phyloP scores from a whole-genome alignment of 2,888 invertebrate genomes.

The Stenolophus ochropezus region DNA sequence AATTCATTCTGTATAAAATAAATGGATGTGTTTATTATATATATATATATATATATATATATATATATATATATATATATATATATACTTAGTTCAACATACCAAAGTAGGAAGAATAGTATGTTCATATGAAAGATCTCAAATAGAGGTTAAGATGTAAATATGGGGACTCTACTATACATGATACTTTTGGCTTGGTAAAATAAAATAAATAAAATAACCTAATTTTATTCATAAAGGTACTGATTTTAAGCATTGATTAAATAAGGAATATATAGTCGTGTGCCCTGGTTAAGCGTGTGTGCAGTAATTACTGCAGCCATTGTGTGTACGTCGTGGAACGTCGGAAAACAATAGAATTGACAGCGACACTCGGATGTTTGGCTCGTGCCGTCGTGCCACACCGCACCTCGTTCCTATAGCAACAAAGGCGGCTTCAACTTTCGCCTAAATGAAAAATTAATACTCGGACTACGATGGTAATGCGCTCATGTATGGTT shows the following conservation, averaged over 20 bases:
- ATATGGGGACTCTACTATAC: no score
- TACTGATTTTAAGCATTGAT: background rate
- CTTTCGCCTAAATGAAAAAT: conserved; percentile 54
- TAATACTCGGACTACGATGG: conserved; percentile 12
- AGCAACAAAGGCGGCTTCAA: conserved; percentile 44
- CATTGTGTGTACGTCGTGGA: conserved; percentile 45
- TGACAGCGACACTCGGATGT: conserved; percentile 53
- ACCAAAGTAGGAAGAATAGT: no score
- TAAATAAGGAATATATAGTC: background rate
- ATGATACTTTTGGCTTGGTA: no score
- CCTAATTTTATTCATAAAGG: no score
- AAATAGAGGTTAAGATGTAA: no score
- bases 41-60: no score
- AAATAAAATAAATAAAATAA: no score
- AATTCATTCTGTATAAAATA: no score
- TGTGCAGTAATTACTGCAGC: conserved; percentile 36
- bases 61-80: no score
- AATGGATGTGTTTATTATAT: no score
- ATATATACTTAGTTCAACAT: no score
- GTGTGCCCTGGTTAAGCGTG: conserved; percentile 10
- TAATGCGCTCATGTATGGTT: conserved; percentile 36
- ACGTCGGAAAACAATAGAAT: conserved; percentile 53
- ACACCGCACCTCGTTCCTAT: conserved; percentile 48
- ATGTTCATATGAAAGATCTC: no score
- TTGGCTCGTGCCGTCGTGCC: conserved; percentile 45